These are phyloP conservation scores for Oedothorax gibbosus DNA, from an alignment of 1,140 invertebrate species.

Conservation along the genomic window DNA sequence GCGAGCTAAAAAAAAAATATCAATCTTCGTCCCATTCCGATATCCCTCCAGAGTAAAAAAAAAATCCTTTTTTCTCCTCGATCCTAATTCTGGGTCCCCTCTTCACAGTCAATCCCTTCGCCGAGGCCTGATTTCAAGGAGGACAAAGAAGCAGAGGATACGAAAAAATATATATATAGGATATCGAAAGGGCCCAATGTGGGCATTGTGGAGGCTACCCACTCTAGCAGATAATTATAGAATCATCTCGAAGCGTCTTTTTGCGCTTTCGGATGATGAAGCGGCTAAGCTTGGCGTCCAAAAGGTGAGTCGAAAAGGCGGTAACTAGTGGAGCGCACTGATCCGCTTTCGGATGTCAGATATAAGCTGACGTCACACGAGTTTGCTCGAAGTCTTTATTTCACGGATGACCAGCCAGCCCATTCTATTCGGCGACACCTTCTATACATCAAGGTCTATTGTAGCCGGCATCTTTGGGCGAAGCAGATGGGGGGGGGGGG, in stretches of 20 bases:
- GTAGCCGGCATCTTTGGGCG: conserved; percentile 11
- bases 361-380: conserved; percentile 58
- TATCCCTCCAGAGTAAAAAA: background rate
- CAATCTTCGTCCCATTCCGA: background rate
- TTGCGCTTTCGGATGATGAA: conserved; percentile 50
- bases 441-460: conserved; percentile 57
- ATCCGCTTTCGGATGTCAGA: conserved; percentile 60
- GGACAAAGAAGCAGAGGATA: conserved; percentile 17
- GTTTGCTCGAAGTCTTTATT: conserved; percentile 59
- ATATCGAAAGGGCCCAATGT: conserved; percentile 28
- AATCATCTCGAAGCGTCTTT: conserved; percentile 51
- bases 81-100: conserved; percentile 3
- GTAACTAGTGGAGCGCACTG: conserved; percentile 55
- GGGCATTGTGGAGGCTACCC: conserved; percentile 43
- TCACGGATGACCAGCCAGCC: conserved; percentile 57
- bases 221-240: conserved; percentile 60
- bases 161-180: background rate
- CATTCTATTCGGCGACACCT: conserved; percentile 51
- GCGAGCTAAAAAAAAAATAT: background rate
- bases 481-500: background rate
- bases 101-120: conserved; percentile 27
- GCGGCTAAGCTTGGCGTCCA: conserved; percentile 52
- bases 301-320: conserved; percentile 57
- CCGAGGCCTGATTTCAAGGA: background rate
- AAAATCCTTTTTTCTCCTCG: conserved; percentile 25